Evolutionary conservation across 2,888 invertebrate species (phyloP).

Genomic region (Muscina levida): DNA sequence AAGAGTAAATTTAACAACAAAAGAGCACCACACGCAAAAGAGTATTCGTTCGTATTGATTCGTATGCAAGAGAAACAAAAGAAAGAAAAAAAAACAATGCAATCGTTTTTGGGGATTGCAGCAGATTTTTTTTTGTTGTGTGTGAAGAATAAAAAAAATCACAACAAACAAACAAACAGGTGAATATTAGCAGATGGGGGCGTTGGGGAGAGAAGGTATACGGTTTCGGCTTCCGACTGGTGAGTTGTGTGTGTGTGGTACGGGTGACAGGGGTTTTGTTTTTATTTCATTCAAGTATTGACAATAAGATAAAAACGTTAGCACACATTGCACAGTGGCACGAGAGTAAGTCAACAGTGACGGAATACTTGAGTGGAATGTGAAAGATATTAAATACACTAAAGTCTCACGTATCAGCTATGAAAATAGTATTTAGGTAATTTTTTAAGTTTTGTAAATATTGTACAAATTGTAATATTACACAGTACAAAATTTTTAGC

Average conservation of each 20-base stretch:
- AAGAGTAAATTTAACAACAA: conserved; percentile 14
- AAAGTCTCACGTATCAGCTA: no score
- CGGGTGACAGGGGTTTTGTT: conserved; percentile 28
- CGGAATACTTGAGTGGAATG: conserved; percentile 18
- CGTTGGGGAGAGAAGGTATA: not conserved
- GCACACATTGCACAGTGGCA: conserved; percentile 25
- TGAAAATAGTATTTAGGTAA: no score
- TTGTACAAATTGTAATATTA: no score
- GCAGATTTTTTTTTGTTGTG: not conserved
- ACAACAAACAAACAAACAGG: conserved; percentile 52
- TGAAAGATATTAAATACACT: no score
- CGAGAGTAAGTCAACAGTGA: not conserved
- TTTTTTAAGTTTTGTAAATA: no score
- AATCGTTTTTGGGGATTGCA: not conserved
- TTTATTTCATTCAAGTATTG: conserved; percentile 52
- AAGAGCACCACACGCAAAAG: conserved; percentile 3
- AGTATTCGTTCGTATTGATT: not conserved
- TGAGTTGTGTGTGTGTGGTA: conserved; percentile 15
- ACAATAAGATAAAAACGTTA: no score
- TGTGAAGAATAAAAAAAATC: conserved; percentile 14
- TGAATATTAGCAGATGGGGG: conserved; percentile 34
- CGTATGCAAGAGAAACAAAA: not conserved
- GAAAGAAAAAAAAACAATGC: no score
- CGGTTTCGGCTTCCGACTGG: not conserved
- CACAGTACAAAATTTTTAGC: no score